Conservation (phyloP, 35 echinoderm and acorn worm genomes). For the Holothuria glaberrima region DNA sequence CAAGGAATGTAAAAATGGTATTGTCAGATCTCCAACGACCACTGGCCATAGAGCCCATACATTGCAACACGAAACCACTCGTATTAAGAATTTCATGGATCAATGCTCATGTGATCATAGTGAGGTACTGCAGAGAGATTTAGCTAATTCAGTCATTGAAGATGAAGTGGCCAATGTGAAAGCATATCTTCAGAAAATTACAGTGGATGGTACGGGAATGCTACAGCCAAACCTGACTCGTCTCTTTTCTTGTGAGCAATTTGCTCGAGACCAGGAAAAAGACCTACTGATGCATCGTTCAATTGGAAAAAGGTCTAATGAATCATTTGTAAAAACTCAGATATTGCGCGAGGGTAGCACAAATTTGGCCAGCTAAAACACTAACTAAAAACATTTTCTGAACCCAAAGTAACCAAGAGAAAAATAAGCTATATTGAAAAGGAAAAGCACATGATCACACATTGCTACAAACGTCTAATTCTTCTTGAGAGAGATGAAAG, state of each 20-base stretch:
- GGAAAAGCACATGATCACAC: too few species aligned
- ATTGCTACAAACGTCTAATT: not conserved
- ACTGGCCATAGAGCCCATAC: slow-evolving; percentile 44
- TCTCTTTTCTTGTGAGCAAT: slow-evolving; percentile 27
- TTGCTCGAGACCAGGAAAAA: slow-evolving; percentile 38
- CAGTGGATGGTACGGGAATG: slow-evolving; percentile 31
- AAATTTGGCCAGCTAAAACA: slow-evolving; percentile 36
- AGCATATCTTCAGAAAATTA: slow-evolving; percentile 17
- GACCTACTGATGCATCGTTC: slow-evolving; percentile 50
- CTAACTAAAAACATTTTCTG: slow-evolving; percentile 66
- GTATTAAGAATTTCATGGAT: slow-evolving; percentile 47
- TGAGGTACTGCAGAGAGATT: slow-evolving; percentile 49
- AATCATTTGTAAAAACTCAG: slow-evolving; percentile 45
- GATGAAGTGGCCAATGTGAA: slow-evolving; percentile 54
- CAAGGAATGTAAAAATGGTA: slow-evolving; percentile 59
- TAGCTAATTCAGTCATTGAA: slow-evolving; percentile 44
- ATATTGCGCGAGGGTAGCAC: slow-evolving; percentile 53
- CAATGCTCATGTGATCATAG: slow-evolving; percentile 4
- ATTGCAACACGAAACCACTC: slow-evolving; percentile 49
- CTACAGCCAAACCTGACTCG: not conserved
- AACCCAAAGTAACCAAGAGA: slow-evolving; percentile 69
- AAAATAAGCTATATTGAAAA: not conserved
- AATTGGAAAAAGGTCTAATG: slow-evolving; percentile 46
- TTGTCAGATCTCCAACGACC: slow-evolving; percentile 39
- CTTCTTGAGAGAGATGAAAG: slow-evolving; percentile 59